Conservation (phyloP, 2,797 vertebrate genomes). For the Adrianichthys oophorus region DNA sequence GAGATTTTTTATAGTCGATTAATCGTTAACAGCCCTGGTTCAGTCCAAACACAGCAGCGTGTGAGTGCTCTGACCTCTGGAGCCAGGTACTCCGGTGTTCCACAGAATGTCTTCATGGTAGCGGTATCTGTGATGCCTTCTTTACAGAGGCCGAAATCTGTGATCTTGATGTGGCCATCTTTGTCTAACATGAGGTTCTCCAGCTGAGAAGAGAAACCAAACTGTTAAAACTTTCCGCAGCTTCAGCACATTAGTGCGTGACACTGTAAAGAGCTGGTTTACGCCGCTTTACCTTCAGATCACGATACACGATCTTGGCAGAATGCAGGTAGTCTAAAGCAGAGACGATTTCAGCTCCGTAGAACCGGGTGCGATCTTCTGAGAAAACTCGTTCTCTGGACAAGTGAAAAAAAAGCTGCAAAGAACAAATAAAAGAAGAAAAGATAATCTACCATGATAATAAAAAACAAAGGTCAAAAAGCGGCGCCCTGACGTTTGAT, state of each 20-base stretch:
- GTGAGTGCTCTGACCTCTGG: slow-evolving; percentile 73
- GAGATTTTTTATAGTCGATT: too few relatives aligned
- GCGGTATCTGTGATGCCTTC: slow-evolving; percentile 82
- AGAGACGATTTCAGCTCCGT: slow-evolving; percentile 95
- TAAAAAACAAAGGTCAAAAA: too few relatives aligned
- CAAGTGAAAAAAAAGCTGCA: slow-evolving; percentile 98
- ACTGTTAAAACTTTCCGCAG: too few relatives aligned
- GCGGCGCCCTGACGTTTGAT: too few relatives aligned
- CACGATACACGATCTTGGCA: slow-evolving; percentile 95
- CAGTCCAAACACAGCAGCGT: background rate
- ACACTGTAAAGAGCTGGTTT: too few relatives aligned
- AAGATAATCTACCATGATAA: background rate
- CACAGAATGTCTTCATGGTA: slow-evolving; percentile 85
- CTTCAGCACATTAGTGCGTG: too few relatives aligned
- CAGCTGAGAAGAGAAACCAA: slow-evolving; percentile 56
- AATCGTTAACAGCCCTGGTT: too few relatives aligned
- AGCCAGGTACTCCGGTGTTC: slow-evolving; percentile 81
- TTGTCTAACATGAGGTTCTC: slow-evolving; percentile 85
- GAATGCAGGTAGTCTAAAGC: slow-evolving; percentile 97
- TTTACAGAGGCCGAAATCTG: slow-evolving; percentile 82
- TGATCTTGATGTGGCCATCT: slow-evolving; percentile 84
- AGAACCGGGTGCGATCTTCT: slow-evolving; percentile 98
- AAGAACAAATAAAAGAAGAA: background rate
- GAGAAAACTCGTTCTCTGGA: slow-evolving; percentile 97
- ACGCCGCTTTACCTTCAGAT: slow-evolving; percentile 87